phyloP scores from a whole-genome alignment of 2,888 invertebrate genomes.

The Rosalia funebris region DNA sequence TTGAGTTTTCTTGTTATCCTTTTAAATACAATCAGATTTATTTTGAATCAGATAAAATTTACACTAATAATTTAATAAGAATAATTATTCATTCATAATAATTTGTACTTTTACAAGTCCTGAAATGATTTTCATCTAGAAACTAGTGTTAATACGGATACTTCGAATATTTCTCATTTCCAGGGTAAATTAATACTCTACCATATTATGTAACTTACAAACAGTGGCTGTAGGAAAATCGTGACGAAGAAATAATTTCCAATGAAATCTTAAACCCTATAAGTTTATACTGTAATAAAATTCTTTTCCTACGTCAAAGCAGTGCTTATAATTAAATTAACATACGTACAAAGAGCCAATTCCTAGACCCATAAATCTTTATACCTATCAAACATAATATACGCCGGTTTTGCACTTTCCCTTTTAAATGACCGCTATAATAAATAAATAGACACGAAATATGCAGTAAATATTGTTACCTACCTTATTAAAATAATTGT shows the following conservation, averaged over 20 bases:
- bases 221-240: not conserved
- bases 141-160: too few relatives aligned
- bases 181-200: too few relatives aligned
- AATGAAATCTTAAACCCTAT: not conserved
- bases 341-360: constrained; percentile 21
- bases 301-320: not conserved
- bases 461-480: constrained; percentile 2
- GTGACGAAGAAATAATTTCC: not conserved
- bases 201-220: too few relatives aligned
- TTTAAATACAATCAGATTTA: too few relatives aligned
- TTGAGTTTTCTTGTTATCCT: too few relatives aligned
- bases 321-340: not conserved
- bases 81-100: too few relatives aligned
- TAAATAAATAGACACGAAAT: constrained; percentile 12
- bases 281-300: not conserved
- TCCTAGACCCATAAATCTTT: constrained; percentile 32
- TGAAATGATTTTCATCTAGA: too few relatives aligned
- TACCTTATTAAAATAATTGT: constrained; percentile 15
- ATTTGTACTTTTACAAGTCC: too few relatives aligned
- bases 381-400: constrained; percentile 10
- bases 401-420: constrained; percentile 3
- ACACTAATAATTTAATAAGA: too few relatives aligned
- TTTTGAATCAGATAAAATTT: too few relatives aligned
- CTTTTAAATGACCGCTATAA: constrained; percentile 1
- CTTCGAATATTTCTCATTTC: too few relatives aligned